Evolutionary conservation across 1,140 invertebrate species (phyloP).

Genomic region (Drosophila saltans): DNA sequence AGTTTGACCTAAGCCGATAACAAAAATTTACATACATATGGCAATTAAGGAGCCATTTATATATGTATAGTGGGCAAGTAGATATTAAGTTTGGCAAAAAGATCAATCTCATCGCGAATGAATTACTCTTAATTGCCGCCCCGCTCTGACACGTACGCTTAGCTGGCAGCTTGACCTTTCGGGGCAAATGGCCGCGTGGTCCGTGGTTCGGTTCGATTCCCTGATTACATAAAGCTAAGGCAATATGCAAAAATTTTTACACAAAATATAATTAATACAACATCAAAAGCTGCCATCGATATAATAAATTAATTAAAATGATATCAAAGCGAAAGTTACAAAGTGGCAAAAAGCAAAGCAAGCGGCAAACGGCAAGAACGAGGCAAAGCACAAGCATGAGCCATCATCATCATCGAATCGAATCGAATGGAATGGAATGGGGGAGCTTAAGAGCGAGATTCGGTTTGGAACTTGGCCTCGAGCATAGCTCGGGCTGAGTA

Average conservation of each 20-base stretch:
- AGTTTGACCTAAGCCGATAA: conserved; percentile 53
- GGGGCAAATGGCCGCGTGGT: neutral
- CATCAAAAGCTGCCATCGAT: conserved; percentile 55
- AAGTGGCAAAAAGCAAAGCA: neutral
- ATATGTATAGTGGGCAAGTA: neutral
- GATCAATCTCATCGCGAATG: neutral
- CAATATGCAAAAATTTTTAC: conserved; percentile 61
- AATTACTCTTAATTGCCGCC: conserved; percentile 6
- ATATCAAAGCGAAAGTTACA: conserved; percentile 69
- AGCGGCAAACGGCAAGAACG: conserved; percentile 4
- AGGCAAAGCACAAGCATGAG: neutral
- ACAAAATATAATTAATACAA: conserved; percentile 49
- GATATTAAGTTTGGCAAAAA: neutral
- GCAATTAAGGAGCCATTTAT: conserved; percentile 56
- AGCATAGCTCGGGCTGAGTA: neutral
- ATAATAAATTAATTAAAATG: conserved; percentile 78
- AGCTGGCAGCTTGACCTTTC: neutral
- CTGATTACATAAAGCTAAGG: conserved; percentile 45
- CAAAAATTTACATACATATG: conserved; percentile 51
- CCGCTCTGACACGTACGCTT: conserved; percentile 1
- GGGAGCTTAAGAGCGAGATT: conserved; percentile 5
- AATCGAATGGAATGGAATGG: conserved; percentile 9
- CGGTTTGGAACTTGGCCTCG: conserved; percentile 1
- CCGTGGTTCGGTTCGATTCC: conserved; percentile 18
- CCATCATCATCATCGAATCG: neutral